Conservation (phyloP, 1,140 invertebrate genomes). For the Camponotus floridanus region DNA sequence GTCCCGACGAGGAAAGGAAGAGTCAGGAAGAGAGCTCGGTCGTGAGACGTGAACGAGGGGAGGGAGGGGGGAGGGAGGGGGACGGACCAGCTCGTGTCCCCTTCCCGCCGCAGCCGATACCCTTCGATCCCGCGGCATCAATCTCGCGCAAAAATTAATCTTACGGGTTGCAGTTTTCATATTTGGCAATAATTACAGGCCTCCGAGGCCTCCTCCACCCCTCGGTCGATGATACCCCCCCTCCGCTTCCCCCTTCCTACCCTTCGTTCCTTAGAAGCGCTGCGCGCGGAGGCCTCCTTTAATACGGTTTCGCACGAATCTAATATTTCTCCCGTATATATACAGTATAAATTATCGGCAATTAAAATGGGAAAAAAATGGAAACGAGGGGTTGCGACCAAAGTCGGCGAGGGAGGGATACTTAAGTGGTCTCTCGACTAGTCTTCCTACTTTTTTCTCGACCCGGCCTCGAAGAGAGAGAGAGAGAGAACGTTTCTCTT, state of each 20-base stretch:
- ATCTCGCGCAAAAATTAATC: constrained; percentile 85
- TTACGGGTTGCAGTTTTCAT: constrained; percentile 82
- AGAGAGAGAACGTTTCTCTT: constrained; percentile 29
- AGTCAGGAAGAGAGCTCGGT: background rate
- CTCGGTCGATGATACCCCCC: constrained; percentile 48
- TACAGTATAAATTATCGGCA: constrained; percentile 85
- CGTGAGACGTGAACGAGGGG: background rate
- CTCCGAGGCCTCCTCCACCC: constrained; percentile 67
- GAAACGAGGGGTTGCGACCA: constrained; percentile 62
- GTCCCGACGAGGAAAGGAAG: constrained; percentile 53
- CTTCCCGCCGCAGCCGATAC: constrained; percentile 71
- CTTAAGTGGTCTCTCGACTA: constrained; percentile 7
- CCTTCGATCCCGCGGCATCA: constrained; percentile 85
- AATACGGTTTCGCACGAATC: constrained; percentile 86
- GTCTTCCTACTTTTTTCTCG: constrained; percentile 43
- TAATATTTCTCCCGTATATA: constrained; percentile 82
- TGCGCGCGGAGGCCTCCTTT: constrained; percentile 72
- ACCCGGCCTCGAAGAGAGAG: background rate
- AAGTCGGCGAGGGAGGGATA: background rate
- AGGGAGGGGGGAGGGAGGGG: background rate
- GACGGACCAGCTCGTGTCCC: constrained; percentile 51
- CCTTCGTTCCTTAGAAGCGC: constrained; percentile 2
- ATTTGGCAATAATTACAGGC: constrained; percentile 86
- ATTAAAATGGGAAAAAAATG: constrained; percentile 83
- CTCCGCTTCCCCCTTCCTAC: background rate